These are phyloP conservation scores for Scomber japonicus DNA, from an alignment of 2,113 vertebrate genomes.

Conservation along the genomic window DNA sequence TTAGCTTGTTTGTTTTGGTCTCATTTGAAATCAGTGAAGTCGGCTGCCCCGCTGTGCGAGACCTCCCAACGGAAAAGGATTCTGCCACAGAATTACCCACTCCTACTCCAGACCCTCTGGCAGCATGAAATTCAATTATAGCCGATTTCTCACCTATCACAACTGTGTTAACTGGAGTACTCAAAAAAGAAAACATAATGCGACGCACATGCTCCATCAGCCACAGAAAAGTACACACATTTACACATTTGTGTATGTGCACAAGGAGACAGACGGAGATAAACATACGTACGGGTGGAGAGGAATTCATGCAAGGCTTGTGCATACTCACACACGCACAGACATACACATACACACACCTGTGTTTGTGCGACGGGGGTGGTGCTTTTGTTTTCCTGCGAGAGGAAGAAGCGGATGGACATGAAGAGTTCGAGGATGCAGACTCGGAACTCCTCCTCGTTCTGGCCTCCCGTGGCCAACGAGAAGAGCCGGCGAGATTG, in stretches of 20 bases:
- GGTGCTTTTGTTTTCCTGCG: constrained; percentile 92
- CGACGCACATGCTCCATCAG: not conserved
- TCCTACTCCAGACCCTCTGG: constrained; percentile 47
- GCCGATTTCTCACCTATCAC: constrained; percentile 62
- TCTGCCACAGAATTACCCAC: constrained; percentile 46
- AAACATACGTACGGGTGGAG: not conserved
- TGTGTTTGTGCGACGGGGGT: constrained; percentile 92
- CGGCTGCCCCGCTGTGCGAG: constrained; percentile 25
- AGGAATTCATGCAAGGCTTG: not conserved
- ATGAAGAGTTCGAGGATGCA: constrained; percentile 96
- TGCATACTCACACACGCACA: not conserved
- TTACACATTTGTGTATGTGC: not conserved
- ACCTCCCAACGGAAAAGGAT: constrained; percentile 52
- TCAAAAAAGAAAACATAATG: constrained; percentile 18
- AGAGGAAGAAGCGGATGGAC: constrained; percentile 98
- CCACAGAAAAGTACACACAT: constrained; percentile 16
- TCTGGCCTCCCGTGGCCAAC: constrained; percentile 95
- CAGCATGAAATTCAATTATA: constrained; percentile 73
- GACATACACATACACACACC: constrained; percentile 73
- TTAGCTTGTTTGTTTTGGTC: constrained; percentile 65
- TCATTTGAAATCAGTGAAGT: constrained; percentile 54
- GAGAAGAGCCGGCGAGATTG: constrained; percentile 96
- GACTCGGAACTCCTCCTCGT: constrained; percentile 96
- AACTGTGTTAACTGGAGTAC: constrained; percentile 51
- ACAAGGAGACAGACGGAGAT: constrained; percentile 65